These are phyloP conservation scores for Tupaia tana DNA, from an alignment of 2,113 vertebrate species.

Conservation along the genomic window DNA sequence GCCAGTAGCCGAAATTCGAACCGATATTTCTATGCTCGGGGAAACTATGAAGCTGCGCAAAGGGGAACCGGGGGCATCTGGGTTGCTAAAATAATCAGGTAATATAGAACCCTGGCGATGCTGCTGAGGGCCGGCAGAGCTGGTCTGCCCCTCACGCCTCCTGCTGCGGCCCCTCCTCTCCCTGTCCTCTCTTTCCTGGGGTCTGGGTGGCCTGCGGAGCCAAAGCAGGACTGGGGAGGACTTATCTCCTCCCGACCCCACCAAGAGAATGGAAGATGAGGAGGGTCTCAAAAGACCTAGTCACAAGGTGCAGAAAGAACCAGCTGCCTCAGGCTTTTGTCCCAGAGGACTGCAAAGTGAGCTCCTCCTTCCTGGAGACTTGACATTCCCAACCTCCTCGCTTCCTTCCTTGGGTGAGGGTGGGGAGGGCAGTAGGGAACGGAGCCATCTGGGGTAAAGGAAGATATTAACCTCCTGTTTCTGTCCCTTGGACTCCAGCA, in stretches of 20 bases:
- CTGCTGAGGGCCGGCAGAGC: neutral
- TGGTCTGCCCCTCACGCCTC: neutral
- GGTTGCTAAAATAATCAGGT: constrained; percentile 39
- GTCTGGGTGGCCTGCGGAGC: neutral
- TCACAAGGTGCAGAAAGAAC: neutral
- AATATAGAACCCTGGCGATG: neutral
- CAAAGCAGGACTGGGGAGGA: neutral
- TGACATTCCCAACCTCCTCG: neutral
- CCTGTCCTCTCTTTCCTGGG: neutral
- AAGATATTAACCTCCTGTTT: neutral
- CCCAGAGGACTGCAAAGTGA: neutral
- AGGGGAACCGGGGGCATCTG: neutral
- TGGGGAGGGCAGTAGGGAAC: neutral
- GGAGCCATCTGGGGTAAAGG: too few relatives aligned
- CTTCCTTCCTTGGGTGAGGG: too few relatives aligned
- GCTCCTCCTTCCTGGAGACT: neutral
- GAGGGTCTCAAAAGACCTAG: neutral
- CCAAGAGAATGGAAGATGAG: neutral
- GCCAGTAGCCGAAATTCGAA: constrained; percentile 53
- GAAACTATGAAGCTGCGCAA: constrained; percentile 55
- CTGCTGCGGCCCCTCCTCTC: too few relatives aligned
- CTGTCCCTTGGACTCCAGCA: neutral
- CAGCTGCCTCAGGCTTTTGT: neutral
- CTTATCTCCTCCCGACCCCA: neutral
- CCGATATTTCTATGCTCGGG: constrained; percentile 66